A percentile compares a stretch with the other conserved stretches of the same genome.
These are phyloP conservation scores for Magallana nippona DNA, from an alignment of 2,888 invertebrate species.

Conservation along the genomic window DNA sequence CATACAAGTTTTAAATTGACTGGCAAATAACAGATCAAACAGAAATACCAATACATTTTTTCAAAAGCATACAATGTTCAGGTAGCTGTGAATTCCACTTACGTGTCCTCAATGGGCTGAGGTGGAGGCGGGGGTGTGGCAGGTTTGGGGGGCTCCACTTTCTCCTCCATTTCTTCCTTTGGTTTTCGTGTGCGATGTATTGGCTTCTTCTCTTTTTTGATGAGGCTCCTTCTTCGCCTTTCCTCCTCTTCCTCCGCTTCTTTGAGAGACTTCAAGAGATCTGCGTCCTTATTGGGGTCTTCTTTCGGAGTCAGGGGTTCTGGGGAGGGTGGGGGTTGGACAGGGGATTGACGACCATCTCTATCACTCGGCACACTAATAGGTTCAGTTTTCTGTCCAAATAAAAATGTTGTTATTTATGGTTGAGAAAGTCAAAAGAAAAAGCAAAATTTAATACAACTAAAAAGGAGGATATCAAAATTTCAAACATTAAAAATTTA, in stretches of 20 bases:
- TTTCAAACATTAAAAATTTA: no score
- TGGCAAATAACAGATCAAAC: no score
- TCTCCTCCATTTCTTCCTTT: slow-evolving; percentile 40
- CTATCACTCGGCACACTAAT: not conserved
- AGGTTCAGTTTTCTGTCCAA: slow-evolving; percentile 18
- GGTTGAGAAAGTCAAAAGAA: no score
- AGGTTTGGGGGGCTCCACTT: slow-evolving; percentile 28
- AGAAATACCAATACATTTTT: no score
- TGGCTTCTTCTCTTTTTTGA: slow-evolving; percentile 36
- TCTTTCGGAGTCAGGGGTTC: slow-evolving; percentile 37
- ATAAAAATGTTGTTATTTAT: not conserved
- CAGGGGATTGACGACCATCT: slow-evolving; percentile 32
- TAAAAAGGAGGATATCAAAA: no score
- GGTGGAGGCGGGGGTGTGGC: slow-evolving; percentile 6
- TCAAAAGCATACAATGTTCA: no score
- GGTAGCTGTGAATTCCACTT: not conserved
- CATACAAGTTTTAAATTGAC: no score
- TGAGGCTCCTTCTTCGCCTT: not conserved
- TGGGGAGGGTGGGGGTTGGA: slow-evolving; percentile 40
- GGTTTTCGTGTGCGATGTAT: slow-evolving; percentile 2
- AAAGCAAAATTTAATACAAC: no score
- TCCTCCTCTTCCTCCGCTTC: slow-evolving; percentile 24
- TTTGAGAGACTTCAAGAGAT: slow-evolving; percentile 2
- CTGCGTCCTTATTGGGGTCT: not conserved
- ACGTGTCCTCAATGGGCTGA: slow-evolving; percentile 32